These are phyloP conservation scores for Dermolepida albohirtum DNA, from an alignment of 2,888 invertebrate genomes.

Conservation along the genomic window DNA sequence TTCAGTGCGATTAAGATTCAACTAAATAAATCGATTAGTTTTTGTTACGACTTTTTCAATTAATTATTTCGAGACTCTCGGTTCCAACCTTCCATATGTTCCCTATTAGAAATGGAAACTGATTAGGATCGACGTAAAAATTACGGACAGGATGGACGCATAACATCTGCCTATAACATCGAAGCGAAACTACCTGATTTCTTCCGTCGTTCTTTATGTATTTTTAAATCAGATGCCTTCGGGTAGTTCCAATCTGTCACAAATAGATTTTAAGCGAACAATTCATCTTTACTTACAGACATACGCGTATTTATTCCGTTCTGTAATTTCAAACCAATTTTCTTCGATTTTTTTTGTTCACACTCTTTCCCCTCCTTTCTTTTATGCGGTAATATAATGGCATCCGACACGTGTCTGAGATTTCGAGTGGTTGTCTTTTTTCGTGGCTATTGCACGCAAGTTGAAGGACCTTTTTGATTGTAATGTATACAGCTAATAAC, in stretches of 20 bases:
- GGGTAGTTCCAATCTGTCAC: conserved; percentile 7
- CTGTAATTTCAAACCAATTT: conserved; percentile 18
- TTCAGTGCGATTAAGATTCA: conserved; percentile 2
- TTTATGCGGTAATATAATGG: conserved; percentile 8
- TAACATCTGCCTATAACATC: conserved; percentile 25
- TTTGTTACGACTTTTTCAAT: conserved; percentile 9
- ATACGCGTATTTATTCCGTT: conserved; percentile 2
- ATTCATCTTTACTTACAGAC: conserved; percentile 14
- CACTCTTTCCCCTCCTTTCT: neutral
- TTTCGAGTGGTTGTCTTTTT: conserved; percentile 18
- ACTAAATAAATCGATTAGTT: conserved; percentile 20
- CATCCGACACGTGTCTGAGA: conserved; percentile 30
- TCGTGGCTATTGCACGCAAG: neutral
- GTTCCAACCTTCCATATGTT: conserved; percentile 29
- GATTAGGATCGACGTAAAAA: conserved; percentile 21
- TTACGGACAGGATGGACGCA: conserved; percentile 10
- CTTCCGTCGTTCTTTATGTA: conserved; percentile 11
- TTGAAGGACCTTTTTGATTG: conserved; percentile 2
- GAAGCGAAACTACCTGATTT: conserved; percentile 29
- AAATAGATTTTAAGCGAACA: conserved; percentile 20
- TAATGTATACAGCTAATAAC: conserved; percentile 16
- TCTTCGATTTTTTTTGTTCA: neutral
- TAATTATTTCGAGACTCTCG: conserved; percentile 22
- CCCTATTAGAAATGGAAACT: conserved; percentile 21
- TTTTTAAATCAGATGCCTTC: conserved; percentile 13